phyloP scores from a whole-genome alignment of 2,797 vertebrate genomes.

The Gymnothorax reevesii region DNA sequence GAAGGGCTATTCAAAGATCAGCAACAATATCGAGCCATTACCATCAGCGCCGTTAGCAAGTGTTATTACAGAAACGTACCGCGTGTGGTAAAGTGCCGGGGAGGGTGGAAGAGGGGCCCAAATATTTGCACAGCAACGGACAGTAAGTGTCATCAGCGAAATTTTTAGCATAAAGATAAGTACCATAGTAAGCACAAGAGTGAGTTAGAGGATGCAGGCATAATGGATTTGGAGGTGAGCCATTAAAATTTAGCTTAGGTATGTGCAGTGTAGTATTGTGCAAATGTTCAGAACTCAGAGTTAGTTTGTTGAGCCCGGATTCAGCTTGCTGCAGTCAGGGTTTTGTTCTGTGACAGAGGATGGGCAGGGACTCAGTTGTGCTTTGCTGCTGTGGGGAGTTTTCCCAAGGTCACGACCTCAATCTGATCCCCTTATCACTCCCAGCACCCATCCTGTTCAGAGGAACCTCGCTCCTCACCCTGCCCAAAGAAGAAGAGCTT shows the following conservation, averaged over 20 bases:
- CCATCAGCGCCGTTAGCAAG: not conserved
- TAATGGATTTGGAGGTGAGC: not conserved
- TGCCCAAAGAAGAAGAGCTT: not conserved
- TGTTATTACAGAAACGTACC: not conserved
- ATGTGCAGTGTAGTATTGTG: not conserved
- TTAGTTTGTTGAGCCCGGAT: not conserved
- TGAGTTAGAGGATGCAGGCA: not conserved
- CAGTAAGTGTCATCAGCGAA: not conserved
- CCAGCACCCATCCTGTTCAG: not conserved
- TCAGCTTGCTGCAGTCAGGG: not conserved
- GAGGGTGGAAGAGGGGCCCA: not conserved
- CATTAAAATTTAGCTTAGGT: not conserved
- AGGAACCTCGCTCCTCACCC: not conserved
- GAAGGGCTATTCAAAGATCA: not conserved
- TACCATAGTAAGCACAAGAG: not conserved
- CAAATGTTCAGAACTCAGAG: not conserved
- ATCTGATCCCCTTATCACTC: not conserved
- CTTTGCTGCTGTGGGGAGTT: not conserved
- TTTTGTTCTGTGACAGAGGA: not conserved
- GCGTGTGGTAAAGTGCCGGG: not conserved
- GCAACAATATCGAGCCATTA: not conserved
- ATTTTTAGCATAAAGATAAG: not conserved
- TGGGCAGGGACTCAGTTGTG: not conserved
- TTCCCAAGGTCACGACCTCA: not conserved
- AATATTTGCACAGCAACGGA: not conserved